phyloP scores from a whole-genome alignment of 2,797 vertebrate species.

The Hydrocynus forskahlii region DNA sequence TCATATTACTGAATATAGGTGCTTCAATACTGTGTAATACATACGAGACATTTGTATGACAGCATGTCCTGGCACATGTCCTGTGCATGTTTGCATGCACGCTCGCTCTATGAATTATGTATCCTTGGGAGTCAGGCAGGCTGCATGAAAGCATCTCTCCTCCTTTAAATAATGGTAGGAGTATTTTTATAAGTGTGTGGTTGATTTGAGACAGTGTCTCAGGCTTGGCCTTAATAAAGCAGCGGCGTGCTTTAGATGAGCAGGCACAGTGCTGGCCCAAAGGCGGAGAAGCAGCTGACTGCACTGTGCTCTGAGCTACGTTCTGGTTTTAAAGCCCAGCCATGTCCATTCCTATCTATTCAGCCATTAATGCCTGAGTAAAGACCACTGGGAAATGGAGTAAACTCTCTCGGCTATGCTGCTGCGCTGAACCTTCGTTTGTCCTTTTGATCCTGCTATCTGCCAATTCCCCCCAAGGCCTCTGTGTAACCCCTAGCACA shows the following conservation, averaged over 20 bases:
- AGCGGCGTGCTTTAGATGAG: conserved; percentile 58
- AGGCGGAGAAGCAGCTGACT: conserved; percentile 69
- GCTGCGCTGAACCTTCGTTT: conserved; percentile 52
- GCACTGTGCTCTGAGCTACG: conserved; percentile 65
- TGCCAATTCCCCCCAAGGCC: conserved; percentile 45
- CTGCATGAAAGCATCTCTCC: not conserved
- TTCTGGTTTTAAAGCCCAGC: conserved; percentile 69
- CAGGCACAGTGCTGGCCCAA: conserved; percentile 64
- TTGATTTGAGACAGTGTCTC: conserved; percentile 62
- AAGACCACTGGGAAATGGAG: conserved; percentile 72
- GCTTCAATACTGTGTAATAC: too few relatives aligned
- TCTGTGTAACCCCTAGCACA: conserved; percentile 54
- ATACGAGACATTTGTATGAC: not conserved
- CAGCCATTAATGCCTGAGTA: conserved; percentile 77
- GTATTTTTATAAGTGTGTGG: conserved; percentile 62
- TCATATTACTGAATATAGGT: too few relatives aligned
- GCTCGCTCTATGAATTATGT: conserved; percentile 3
- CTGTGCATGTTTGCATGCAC: not conserved
- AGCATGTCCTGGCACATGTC: not conserved
- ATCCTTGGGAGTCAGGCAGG: not conserved
- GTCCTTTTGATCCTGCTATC: conserved; percentile 60
- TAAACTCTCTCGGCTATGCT: conserved; percentile 65
- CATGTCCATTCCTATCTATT: conserved; percentile 78
- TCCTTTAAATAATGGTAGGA: conserved; percentile 49
- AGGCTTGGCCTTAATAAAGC: conserved; percentile 66